Percentiles rank a stretch among this genome's conserved stretches.
phyloP scores from a whole-genome alignment of 2,113 vertebrate genomes.

The Astur gentilis region DNA sequence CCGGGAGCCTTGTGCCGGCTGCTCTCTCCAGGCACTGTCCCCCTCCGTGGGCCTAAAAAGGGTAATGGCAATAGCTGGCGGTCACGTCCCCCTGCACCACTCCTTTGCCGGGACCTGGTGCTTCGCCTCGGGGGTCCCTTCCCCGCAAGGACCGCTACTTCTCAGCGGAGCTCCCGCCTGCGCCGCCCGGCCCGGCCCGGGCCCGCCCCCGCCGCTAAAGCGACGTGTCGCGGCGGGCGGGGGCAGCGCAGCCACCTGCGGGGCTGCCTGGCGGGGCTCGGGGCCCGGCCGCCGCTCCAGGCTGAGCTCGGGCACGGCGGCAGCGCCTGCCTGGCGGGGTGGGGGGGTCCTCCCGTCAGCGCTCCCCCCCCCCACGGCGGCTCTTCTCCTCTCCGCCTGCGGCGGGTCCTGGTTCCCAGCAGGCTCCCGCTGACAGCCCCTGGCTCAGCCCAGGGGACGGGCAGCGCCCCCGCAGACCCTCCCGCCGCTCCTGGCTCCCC shows the following conservation, averaged over 20 bases:
- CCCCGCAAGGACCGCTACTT: background rate
- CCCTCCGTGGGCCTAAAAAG: rapidly evolving
- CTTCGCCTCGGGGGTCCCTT: background rate
- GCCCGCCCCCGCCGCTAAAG: slow-evolving; percentile 60
- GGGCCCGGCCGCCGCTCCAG: too few relatives aligned
- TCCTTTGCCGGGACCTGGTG: background rate
- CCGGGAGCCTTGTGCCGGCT: background rate
- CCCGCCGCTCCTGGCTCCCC: background rate
- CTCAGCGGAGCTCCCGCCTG: background rate
- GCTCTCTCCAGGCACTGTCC: rapidly evolving
- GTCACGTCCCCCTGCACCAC: rapidly evolving
- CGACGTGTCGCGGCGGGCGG: slow-evolving; percentile 67
- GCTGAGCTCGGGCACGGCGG: too few relatives aligned
- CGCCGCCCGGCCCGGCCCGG: background rate
- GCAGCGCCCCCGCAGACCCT: background rate
- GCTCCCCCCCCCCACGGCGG: too few relatives aligned
- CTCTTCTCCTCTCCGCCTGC: too few relatives aligned
- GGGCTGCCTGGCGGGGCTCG: background rate
- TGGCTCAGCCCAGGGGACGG: background rate
- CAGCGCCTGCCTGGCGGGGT: background rate
- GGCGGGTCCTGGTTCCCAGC: rapidly evolving
- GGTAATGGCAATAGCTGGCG: rapidly evolving
- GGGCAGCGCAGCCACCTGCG: too few relatives aligned
- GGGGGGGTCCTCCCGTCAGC: too few relatives aligned
- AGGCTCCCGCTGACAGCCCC: background rate